phyloP scores from a whole-genome alignment of 2,113 vertebrate species.

The Lophura nycthemera region DNA sequence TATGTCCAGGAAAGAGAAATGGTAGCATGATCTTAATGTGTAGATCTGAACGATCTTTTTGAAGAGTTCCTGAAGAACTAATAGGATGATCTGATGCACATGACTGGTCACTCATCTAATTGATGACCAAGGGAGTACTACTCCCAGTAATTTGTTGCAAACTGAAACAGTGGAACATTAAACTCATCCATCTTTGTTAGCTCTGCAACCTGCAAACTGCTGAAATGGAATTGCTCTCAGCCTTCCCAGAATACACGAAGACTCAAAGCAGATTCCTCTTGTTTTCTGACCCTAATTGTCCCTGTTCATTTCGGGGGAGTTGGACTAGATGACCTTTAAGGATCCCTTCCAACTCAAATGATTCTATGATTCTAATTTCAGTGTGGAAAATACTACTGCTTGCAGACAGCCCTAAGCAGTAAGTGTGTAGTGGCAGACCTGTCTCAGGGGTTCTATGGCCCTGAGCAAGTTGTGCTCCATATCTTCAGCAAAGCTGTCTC shows the following conservation, averaged over 20 bases:
- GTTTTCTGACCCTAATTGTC: background rate
- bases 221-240: background rate
- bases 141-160: background rate
- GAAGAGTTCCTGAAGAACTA: background rate
- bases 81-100: background rate
- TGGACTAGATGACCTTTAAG: too few relatives aligned
- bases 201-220: background rate
- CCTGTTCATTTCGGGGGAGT: too few relatives aligned
- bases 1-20: background rate
- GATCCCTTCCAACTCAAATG: too few relatives aligned
- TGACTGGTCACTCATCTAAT: background rate
- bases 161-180: background rate
- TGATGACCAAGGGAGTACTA: background rate
- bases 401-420: background rate
- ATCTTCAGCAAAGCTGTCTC: background rate
- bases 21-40: background rate
- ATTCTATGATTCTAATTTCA: background rate
- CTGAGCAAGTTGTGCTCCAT: background rate
- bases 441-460: background rate
- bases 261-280: background rate
- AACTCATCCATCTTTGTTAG: slow-evolving; percentile 30
- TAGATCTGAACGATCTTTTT: background rate
- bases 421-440: background rate
- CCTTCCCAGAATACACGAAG: background rate
- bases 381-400: background rate